Conservation (phyloP, 2,888 invertebrate species). For the Pedicia rivosa region DNA sequence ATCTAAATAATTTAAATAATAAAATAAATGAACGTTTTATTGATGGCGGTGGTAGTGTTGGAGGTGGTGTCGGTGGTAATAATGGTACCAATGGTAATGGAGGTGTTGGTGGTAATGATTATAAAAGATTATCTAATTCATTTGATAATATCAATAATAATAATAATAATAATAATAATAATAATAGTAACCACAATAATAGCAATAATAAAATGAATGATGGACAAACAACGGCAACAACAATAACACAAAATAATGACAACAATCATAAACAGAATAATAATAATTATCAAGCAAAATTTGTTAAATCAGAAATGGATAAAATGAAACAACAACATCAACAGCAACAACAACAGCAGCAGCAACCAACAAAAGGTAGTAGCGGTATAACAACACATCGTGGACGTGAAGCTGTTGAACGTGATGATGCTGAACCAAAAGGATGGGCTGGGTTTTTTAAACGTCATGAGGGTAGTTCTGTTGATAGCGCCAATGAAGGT, state of each 20-base stretch:
- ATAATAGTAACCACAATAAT: background rate
- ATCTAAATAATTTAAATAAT: no score
- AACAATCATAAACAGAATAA: background rate
- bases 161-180: background rate
- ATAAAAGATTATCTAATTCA: no score
- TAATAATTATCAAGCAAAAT: no score
- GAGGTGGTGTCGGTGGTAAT: no score
- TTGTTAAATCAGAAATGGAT: no score
- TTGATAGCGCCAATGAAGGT: conserved; percentile 12
- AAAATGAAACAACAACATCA: conserved; percentile 4
- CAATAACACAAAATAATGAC: background rate
- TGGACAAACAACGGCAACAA: conserved; percentile 1
- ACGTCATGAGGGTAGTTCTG: conserved; percentile 11
- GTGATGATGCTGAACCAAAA: conserved; percentile 10
- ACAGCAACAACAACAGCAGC: background rate
- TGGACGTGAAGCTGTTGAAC: conserved; percentile 10
- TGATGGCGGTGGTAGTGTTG: background rate
- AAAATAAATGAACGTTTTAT: conserved; percentile 1
- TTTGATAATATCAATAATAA: background rate
- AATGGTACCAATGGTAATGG: no score
- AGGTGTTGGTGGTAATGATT: no score
- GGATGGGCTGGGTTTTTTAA: conserved; percentile 14
- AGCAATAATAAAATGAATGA: no score
- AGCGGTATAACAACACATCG: background rate
- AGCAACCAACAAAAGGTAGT: background rate